Evolutionary conservation across 2,888 invertebrate species (phyloP), one percentile per base, ranked within the genome.

Genomic region (Melieria crassipennis): DNA sequence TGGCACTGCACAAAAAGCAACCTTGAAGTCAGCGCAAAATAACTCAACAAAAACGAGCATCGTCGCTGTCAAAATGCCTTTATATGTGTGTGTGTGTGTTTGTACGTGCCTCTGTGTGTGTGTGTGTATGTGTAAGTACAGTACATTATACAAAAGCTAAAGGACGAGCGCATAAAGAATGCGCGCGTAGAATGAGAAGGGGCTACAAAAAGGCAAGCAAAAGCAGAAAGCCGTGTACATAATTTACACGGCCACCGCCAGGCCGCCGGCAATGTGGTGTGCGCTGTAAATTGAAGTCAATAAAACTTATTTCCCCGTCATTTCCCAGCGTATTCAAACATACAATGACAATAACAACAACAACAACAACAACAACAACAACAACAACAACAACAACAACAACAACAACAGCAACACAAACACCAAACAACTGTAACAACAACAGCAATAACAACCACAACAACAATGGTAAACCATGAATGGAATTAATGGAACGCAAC

Each of bases 251-350:
- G 68, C 60, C 43, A 68, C 61, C 52, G 68, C 60, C 43, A 68
- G 52, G 69, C 61, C 69, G 48, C 5, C 30, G 47, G 57, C 66
- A 57, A 50, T 71, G 61, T 57, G 65, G 72, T 50, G 56, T 50
- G 56, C 69, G 65, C 62, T 62, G 63, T 66, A 71, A 71, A 72
- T 62, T 67, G 74, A 71, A 71, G 71, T 74, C 71, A 74, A 74
- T 74, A 74, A 74, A 74, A 72, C 71, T 71, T 62, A 74, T 74
- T 74, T 71, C 69, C 71, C 60, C 67, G 63, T 70, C 74, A 74
- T 74, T 72, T 71, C 66, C 74, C 66, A 58, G 50, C 60, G 43
- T 65, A 61, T 61, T 69, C 68, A 58, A 50, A 66, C 58, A 66
- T 66, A 46, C 52, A 50, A 10, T 3, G 30, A 30, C 30, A 30